These are phyloP conservation scores for Gandaritis pyraliata DNA, from an alignment of 2,888 invertebrate genomes.

Conservation along the genomic window DNA sequence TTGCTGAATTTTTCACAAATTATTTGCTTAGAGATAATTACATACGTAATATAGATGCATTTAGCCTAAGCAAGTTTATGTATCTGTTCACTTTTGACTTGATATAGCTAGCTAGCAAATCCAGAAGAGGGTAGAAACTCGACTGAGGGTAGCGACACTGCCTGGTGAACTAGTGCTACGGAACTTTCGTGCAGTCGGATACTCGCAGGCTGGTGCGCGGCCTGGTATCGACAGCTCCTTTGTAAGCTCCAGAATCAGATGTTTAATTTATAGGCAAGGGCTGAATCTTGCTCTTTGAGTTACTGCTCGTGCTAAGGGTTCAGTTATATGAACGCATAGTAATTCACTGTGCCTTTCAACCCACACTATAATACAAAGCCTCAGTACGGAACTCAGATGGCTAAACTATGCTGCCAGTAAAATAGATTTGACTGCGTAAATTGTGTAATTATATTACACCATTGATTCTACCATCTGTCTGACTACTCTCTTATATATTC, in stretches of 20 bases:
- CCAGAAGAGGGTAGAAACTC: no score
- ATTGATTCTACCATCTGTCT: no score
- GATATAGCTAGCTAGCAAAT: no score
- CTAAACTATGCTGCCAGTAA: neutral
- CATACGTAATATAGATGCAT: no score
- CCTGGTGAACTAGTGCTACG: constrained; percentile 2
- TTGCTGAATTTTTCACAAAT: no score
- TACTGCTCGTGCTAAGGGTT: constrained; percentile 10
- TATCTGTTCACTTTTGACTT: no score
- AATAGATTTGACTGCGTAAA: no score
- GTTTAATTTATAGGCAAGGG: constrained; percentile 33
- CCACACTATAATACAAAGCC: neutral
- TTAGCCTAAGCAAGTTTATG: no score
- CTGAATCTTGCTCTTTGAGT: constrained; percentile 17
- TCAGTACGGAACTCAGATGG: neutral
- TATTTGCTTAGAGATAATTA: no score
- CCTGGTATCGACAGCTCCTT: constrained; percentile 36
- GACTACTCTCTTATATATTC: no score
- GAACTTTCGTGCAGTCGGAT: constrained; percentile 3
- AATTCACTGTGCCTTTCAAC: neutral
- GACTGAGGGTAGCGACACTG: neutral
- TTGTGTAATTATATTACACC: no score
- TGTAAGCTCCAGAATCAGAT: constrained; percentile 26
- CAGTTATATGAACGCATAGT: neutral
- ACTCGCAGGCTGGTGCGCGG: constrained; percentile 28